Evolutionary conservation across 2,797 vertebrate genomes (phyloP), one percentile per base, ranked within the genome.

Genomic region (Sebastes variabilis): DNA sequence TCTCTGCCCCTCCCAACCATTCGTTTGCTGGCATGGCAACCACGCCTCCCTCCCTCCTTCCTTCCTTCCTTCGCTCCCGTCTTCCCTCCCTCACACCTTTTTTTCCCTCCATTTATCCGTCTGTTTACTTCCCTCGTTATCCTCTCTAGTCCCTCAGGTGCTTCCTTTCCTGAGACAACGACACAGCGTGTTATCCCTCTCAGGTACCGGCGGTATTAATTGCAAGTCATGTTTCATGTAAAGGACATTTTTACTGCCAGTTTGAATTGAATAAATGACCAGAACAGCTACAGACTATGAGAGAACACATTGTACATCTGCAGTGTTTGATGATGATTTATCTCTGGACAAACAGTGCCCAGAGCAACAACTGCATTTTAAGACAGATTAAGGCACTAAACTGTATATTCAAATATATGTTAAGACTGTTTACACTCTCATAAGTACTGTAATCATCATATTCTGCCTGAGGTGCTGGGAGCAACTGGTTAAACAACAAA

Each of bases 11-110:
- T 84, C 93, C 92, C 90, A 66, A 85, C 66, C 84, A 69, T 86
- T 88, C 72, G 20, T 87, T 83, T 73, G 87, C 83, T 86, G 91
- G 91, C 94, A 89, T 74, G 85, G 92, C 94, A 96, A 84, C 94
- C 87, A 92, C 90, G 85, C 87, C 93, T 94, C 93, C 95, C 93
- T 92, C 92, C 89, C 90, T 77, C 69, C 65, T 46, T 84, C 8
- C 11, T 46, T 84, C 8, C 11, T 80, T 77, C 14, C 34, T 65
- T 24, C 9, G 8, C 52, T 22, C 9, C 52, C n/a, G 20, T 74
- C 60, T 62, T 60, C 52, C 70, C 73, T 80, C 59, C 59, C 56
- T 77, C 11, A 58, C 81, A 85, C 82, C 56, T 80, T 75, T 55
- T 66, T 65, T 25, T 12, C 8, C 49, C 67, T 2, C 9, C 52